phyloP scores from a whole-genome alignment of 2,113 vertebrate species.

The Podarcis muralis region DNA sequence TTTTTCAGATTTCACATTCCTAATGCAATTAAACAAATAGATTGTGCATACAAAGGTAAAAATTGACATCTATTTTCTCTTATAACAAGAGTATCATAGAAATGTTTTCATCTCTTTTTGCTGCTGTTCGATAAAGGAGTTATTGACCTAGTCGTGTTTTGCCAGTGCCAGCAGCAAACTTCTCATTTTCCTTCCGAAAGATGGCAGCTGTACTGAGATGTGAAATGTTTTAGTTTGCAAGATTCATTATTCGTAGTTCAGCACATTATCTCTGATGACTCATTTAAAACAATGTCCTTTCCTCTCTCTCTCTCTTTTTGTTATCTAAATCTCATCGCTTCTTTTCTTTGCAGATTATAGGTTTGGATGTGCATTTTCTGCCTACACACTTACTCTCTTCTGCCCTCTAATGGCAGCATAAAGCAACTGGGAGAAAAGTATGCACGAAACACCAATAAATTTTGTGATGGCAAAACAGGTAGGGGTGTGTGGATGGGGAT shows the following conservation, averaged over 20 bases:
- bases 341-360: constrained; percentile 34
- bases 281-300: constrained; percentile 26
- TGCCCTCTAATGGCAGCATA: constrained; percentile 86
- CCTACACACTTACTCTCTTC: constrained; percentile 78
- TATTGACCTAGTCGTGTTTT: constrained; percentile 8
- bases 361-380: constrained; percentile 7
- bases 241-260: constrained; percentile 32
- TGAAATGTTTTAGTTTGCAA: constrained; percentile 10
- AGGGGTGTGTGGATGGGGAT: background rate
- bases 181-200: background rate
- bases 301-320: background rate
- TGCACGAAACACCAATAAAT: background rate
- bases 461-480: background rate
- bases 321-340: constrained; percentile 38
- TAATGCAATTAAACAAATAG: constrained; percentile 16
- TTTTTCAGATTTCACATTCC: constrained; percentile 43
- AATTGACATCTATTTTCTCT: too few species aligned
- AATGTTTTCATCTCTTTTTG: constrained; percentile 1
- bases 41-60: constrained; percentile 13
- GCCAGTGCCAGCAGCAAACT: background rate
- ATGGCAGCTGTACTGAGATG: background rate
- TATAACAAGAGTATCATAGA: too few species aligned
- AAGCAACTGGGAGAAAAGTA: constrained; percentile 63
- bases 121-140: constrained; percentile 1
- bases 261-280: constrained; percentile 22